A percentile compares a stretch with the other conserved stretches of the same genome.
These are phyloP conservation scores for Philereme transversata DNA, from an alignment of 2,888 invertebrate genomes.

Conservation along the genomic window DNA sequence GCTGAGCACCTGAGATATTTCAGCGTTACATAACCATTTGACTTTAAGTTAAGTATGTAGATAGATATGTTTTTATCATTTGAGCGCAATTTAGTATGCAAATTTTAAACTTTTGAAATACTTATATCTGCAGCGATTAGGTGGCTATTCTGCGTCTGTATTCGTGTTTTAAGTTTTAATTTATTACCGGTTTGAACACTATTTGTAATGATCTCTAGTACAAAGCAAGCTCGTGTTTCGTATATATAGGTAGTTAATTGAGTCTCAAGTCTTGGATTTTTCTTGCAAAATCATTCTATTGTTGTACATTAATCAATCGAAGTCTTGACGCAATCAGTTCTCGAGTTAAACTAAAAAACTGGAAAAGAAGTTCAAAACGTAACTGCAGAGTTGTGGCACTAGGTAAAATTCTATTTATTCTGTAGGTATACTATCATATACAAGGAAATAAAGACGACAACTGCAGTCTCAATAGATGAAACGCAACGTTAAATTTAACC, in stretches of 20 bases:
- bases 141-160: constrained; percentile 6
- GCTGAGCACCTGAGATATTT: not conserved
- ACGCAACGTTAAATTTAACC: constrained; percentile 7
- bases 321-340: constrained; percentile 36
- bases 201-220: constrained; percentile 21
- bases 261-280: constrained; percentile 36
- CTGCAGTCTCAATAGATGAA: constrained; percentile 1
- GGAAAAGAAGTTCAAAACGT: constrained; percentile 35
- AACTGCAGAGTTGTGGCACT: constrained; percentile 37
- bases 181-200: constrained; percentile 14
- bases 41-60: not conserved
- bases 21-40: constrained; percentile 1
- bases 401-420: constrained; percentile 4
- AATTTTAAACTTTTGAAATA: not conserved
- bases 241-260: constrained; percentile 31
- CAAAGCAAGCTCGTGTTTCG: constrained; percentile 35
- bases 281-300: constrained; percentile 53
- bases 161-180: constrained; percentile 6
- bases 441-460: constrained; percentile 9
- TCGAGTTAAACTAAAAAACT: constrained; percentile 16
- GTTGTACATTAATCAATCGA: constrained; percentile 46
- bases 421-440: constrained; percentile 7
- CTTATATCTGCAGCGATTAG: constrained; percentile 8
- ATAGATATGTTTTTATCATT: not conserved
- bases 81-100: constrained; percentile 5